Base-by-base conservation (phyloP, 2,797 vertebrate genomes). In the Cuculus canorus region DNA sequence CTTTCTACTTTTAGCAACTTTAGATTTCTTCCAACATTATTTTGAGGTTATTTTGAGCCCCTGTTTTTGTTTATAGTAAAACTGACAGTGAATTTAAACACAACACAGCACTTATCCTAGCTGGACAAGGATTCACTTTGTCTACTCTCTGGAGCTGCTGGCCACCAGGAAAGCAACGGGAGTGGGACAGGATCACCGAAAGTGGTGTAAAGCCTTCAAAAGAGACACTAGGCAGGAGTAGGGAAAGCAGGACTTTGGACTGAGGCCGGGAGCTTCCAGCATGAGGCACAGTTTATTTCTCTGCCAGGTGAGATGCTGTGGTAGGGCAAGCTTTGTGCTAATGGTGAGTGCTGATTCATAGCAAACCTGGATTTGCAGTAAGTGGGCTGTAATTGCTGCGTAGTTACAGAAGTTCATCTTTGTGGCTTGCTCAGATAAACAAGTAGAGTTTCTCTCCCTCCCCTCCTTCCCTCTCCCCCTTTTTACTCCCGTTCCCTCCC, bases 391-490 rank as follows among this genome's bases (percentile, higher is more conserved):
- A 82, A 43, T 7, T 82, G 64, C 57, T 7, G 1, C 37, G 65
- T 75, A 81, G n/a, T 33, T 80, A 43, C 17, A 37, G 37, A 85
- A 45, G 28, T 64, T 80, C 75, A 43, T 21, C 14, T 75, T 48
- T 73, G 50, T 87, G 93, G 48, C 61, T 88, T 87, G 50, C 69
- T 92, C 57, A 69, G 79, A 86, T 96, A 89, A 94, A 78, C 57
- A 81, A 78, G 52, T 41, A n/a, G 63, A 86, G 70, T 39, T 68
- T 86, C 87, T 80, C 10, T 10, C 65, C 23, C 37, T 33, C 56
- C n/a, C 22, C 10, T 70, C 17, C 39, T 39, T 13, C 39, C 13
- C 39, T 39, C 10, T 53, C 52, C 52, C 13, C 35, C 16, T 21
- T 56, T 22, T 25, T 9, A 39, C 39, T 39, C 39, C n/a, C 56